Base-by-base conservation (phyloP, 2,797 vertebrate genomes). In the Bufotes viridis region DNA sequence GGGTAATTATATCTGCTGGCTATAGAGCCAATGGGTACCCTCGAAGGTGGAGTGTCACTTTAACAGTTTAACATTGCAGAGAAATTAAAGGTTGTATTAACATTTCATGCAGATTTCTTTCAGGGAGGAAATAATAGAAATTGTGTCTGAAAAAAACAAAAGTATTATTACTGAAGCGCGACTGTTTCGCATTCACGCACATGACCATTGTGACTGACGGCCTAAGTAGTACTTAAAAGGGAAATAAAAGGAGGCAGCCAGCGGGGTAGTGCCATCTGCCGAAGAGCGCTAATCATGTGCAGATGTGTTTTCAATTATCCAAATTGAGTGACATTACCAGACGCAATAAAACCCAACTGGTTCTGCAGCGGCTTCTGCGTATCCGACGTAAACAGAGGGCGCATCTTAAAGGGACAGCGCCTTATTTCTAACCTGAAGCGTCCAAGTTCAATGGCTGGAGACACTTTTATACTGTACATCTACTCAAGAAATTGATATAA, bases 271-370 rank as follows among this genome's bases (percentile, higher is more conserved):
- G 29, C 58, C 83, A 79, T 74, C 70, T 61, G 24, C 84, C 65
- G 34, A 69, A 29, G 63, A 53, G 34, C 42, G 69, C 26, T 75
- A 72, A 42, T 70, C 55, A 55, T 76, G 22, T 82, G 74, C 74
- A 63, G 53, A 55, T 74, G 10, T 88, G n/a, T 91, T 24, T 90
- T 85, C 80, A 82, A 82, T 82, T 82, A 82, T 67, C 60, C 63
- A 63, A 63, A 82, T 82, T 61, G 79, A 82, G 63, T 82, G 80
- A 67, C 61, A 81, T 67, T 67, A 81, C 29, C 80, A 49, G 80
- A 63, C 3, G 80, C 61, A 51, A 53, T 51, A 82, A 81, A 82
- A 82, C 34, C 72, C 79, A 65, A 81, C 80, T n/a, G 79, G 80
- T 34, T 82, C 79, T 63, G 61, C 34, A 63, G 18, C 49, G 60